Base-by-base conservation (phyloP, 64 coral and sea anemone species). In the Trachythela sp. region DNA sequence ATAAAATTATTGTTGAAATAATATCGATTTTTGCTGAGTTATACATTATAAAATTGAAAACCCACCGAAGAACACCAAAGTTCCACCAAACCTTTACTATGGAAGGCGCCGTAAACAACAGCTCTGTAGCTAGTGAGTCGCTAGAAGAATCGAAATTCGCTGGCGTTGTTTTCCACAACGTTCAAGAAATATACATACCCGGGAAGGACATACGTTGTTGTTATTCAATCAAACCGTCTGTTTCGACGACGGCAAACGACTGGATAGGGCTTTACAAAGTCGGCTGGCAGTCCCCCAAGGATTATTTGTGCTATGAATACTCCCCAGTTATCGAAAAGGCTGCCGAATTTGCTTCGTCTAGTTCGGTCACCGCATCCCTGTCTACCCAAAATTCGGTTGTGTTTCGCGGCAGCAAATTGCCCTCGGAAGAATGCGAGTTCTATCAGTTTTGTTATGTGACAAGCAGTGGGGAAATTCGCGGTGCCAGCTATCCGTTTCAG, bases 201-300 rank as follows among this genome's bases (percentile, higher is more conserved):
- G 68, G 0, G 10, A 72, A 72, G 68, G 68, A 72, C 29, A 72
- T 72, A 27, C 68, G 68, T 72, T 72, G n/a, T n/a, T n/a, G 68
- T 72, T 72, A 72, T 35, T 72, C 68, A 11, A 72, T 72, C 14
- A 72, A 72, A 26, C 18, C 68, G 14, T 72, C 68, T 22, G 68
- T 72, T 26, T 72, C 68, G 33, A 27, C 68, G 1, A 72, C 68
- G 33, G 24, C 68, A 29, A 72, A 72, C 33, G 68, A 72, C 33
- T 72, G 68, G 68, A 72, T 72, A 72, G 68, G 68, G 68, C 33
- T 72, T 10, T 72, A 72, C 33, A 72, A 72, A 72, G 68, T 72
- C 10, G 68, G 68, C 26, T 72, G 68, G 68, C 68, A 31, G 68
- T 72, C 68, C 29, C 33, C 24, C 15, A 72, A 72, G 1, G 68